Conservation (phyloP, 2,113 vertebrate genomes). For the Amazona vittata region DNA sequence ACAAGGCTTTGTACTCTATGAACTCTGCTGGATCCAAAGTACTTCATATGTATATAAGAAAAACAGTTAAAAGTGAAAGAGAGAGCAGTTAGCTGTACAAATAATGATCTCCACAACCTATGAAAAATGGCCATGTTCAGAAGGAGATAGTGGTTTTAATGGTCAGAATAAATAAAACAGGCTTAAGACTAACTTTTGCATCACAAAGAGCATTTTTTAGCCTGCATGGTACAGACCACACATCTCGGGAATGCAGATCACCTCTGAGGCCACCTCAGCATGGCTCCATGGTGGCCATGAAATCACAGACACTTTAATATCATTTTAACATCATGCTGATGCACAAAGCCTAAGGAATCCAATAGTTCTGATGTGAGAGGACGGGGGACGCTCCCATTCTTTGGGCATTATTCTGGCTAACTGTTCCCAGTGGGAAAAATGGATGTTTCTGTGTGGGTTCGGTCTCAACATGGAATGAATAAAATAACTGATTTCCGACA, state of each 20-base stretch:
- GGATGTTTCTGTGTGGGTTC: neutral
- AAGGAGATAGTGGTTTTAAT: slow-evolving; percentile 33
- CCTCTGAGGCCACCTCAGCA: neutral
- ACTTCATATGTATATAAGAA: slow-evolving; percentile 41
- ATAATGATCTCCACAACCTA: slow-evolving; percentile 23
- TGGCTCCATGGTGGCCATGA: neutral
- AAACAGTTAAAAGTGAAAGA: neutral
- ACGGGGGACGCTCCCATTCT: neutral
- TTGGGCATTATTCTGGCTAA: neutral
- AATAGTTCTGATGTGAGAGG: neutral
- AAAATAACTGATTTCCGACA: neutral
- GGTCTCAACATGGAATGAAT: neutral
- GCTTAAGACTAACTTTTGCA: neutral
- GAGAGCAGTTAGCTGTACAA: neutral
- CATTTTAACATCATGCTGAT: neutral
- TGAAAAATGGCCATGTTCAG: neutral
- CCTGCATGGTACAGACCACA: slow-evolving; percentile 35
- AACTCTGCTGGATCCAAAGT: slow-evolving; percentile 51
- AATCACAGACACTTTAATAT: neutral
- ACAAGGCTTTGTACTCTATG: slow-evolving; percentile 54
- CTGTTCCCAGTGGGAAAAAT: neutral
- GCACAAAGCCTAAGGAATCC: neutral
- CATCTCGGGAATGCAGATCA: neutral
- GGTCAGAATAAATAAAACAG: slow-evolving; percentile 2
- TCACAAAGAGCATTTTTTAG: slow-evolving; percentile 24